Evolutionary conservation across 2,888 invertebrate genomes (phyloP), one percentile per base, ranked within the genome.

Genomic region (Nomada ferruginata): DNA sequence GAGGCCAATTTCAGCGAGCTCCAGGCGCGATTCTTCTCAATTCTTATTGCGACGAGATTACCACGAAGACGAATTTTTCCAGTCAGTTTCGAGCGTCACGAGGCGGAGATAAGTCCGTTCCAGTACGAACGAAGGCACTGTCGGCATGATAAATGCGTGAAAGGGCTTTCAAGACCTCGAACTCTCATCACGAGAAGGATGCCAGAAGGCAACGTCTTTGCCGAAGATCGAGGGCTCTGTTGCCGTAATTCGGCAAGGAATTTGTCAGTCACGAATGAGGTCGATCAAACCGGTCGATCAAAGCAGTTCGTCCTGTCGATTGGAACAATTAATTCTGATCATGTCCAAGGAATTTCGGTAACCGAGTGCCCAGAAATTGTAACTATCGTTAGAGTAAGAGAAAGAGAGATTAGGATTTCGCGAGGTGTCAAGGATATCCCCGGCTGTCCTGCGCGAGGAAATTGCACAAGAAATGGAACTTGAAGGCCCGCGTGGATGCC

Each of bases 1-100:
- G 36, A 29, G 60, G 82, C 69, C 82, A 86, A 84, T 86, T 76
- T 63, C 59, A 52, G 64, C 13, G 63, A 82, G 77, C 42, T 60
- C 10, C 23, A 42, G 18, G n/a, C 11, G 60, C 23, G 63, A 66
- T 78, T 82, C 64, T 70, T 78, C 75, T 81, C 76, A 70, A 85
- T 86, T 82, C 79, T 59, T 71, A 75, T 80, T 64, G 64, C 64
- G 18, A 42, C 36, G 20, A 57, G 55, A 75, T 85, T 68, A 75
- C 71, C 64, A 26, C 52, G 44, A 59, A 70, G 61, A 36, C 44
- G 55, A 13, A 76, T 76, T 36, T 52, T 26, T 50, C 23, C 29
- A 50, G n/a, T 2, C 18, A 5, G 65, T 26, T 53, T 44, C 36
- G 29, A 36, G n/a, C 42, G n/a, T 70, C 50, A 20, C 64, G 29